Evolutionary conservation across 2,113 vertebrate genomes (phyloP), one percentile per base, ranked within the genome.

Genomic region (Pogonocichla stellata): DNA sequence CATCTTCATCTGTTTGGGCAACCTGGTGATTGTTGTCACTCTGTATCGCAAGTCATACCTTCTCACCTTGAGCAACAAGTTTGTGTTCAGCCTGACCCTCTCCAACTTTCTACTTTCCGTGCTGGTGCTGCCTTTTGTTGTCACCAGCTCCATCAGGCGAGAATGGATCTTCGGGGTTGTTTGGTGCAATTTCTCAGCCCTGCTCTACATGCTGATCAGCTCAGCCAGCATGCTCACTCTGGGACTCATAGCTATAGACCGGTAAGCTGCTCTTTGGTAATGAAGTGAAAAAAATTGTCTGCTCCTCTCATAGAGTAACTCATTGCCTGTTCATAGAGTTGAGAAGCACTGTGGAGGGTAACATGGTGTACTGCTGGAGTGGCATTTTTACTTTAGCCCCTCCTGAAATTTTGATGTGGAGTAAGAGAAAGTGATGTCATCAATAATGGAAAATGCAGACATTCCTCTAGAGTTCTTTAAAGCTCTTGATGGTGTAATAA

Each of bases 221-320:
- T 99, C 99, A 1, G 99, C 99, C 96, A 99, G 99, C 98, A 99
- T 99, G 99, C 99, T 99, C 19, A 99, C 99, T 5, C 98, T 99
- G 0, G 99, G 99, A 45, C 98, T 99, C 85, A 99, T 99, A 48
- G 99, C 99, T 45, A 98, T 99, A 22, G 99, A 99, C 97, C 97
- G 99, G 99, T 99, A 88, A 97, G 99, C 87, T 23, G 24, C 71
- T 34, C 6, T 57, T 62, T 56, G 31, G 11, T 58, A 28, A 20
- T 8, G 16, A 82, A 47, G 5, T 6, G 1, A 60, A 64, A 26
- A 0, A 0, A 70, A 54, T 54, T 70, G 14, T 14, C 22, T 81
- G 3, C 8, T 38, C 10, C 4, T 61, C 53, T 51, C 20, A 1
- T 4, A 48, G 48, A n/a, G 36, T 6, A 28, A 34, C 40, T 91